Conservation (phyloP, 1,140 invertebrate species). For the Sycophaga agraensis region DNA sequence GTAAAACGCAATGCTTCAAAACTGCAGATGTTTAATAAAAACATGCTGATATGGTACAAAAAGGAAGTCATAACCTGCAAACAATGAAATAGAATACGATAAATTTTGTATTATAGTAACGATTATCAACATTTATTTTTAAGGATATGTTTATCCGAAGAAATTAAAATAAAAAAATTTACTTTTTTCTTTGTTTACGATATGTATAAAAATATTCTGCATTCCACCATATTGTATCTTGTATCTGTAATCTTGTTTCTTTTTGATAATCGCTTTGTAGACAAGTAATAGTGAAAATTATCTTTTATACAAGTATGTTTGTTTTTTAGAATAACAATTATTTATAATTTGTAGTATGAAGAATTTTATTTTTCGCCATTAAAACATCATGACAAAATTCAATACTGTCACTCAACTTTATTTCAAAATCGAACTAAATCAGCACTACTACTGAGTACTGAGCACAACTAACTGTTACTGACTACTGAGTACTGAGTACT, state of each 20-base stretch:
- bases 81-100: slow-evolving; percentile 1
- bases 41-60: not conserved
- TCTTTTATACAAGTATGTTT: no score
- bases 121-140: not conserved
- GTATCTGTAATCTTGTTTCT: not conserved
- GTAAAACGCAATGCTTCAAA: not conserved
- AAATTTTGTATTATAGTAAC: not conserved
- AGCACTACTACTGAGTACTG: no score
- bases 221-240: not conserved
- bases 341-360: no score
- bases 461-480: no score
- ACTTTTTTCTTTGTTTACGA: not conserved
- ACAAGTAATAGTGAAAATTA: no score
- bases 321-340: no score
- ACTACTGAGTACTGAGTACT: no score
- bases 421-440: no score
- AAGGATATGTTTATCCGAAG: not conserved
- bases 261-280: not conserved
- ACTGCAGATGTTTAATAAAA: no score
- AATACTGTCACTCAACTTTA: no score
- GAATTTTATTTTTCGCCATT: no score
- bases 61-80: slow-evolving; percentile 35
- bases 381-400: no score
- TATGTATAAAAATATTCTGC: not conserved
- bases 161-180: not conserved